These are phyloP conservation scores for Orycteropus afer DNA, from an alignment of 2,113 vertebrate genomes.

Conservation along the genomic window DNA sequence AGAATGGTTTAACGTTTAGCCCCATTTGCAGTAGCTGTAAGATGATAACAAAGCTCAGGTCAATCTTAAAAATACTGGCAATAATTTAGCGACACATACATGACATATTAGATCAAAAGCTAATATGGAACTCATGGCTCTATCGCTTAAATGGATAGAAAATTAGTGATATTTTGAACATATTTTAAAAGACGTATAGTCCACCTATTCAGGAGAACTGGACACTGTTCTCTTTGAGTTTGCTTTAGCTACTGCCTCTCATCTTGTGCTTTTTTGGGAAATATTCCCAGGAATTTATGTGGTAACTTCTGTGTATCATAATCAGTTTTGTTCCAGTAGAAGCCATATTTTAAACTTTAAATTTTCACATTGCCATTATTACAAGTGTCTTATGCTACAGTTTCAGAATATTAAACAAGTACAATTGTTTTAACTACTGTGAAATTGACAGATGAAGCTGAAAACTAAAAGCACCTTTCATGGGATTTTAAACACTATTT, in stretches of 20 bases:
- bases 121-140: slow-evolving; percentile 22
- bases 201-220: background rate
- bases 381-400: slow-evolving; percentile 80
- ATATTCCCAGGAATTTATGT: background rate
- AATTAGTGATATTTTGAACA: background rate
- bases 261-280: slow-evolving; percentile 41
- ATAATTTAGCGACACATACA: slow-evolving; percentile 56
- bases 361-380: slow-evolving; percentile 77
- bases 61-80: slow-evolving; percentile 48
- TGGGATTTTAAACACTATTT: slow-evolving; percentile 95
- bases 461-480: slow-evolving; percentile 92
- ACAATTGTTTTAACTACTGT: slow-evolving; percentile 93
- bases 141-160: slow-evolving; percentile 37
- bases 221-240: slow-evolving; percentile 30
- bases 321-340: slow-evolving; percentile 48
- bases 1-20: slow-evolving; percentile 82
- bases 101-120: slow-evolving; percentile 32
- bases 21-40: slow-evolving; percentile 37
- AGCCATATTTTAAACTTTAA: slow-evolving; percentile 7
- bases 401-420: slow-evolving; percentile 90
- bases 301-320: slow-evolving; percentile 54
- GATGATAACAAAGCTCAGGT: slow-evolving; percentile 33
- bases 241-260: background rate
- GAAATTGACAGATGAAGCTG: slow-evolving; percentile 93
- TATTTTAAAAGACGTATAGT: slow-evolving; percentile 27